Conservation (phyloP, 1,140 invertebrate genomes). For the Anastatus disparis region DNA sequence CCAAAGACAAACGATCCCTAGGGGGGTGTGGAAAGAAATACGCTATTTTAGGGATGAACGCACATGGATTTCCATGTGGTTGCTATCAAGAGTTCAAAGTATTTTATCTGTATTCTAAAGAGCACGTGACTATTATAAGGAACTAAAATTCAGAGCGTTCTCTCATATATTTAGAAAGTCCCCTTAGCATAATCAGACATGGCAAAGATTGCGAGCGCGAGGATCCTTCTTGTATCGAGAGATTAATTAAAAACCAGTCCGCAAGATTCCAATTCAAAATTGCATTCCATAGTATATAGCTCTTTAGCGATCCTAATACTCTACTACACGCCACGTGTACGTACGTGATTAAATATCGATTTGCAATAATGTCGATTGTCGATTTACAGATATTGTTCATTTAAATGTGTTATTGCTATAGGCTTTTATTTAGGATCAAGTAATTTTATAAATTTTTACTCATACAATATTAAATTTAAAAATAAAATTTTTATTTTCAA, state of each 20-base stretch:
- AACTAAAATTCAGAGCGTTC: too few relatives aligned
- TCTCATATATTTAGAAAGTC: not conserved
- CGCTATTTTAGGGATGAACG: not conserved
- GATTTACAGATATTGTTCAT: too few relatives aligned
- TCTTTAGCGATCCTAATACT: not conserved
- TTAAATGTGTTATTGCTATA: too few relatives aligned
- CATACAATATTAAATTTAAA: too few relatives aligned
- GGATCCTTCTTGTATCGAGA: not conserved
- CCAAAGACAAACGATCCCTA: conserved; percentile 48
- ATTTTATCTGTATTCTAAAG: conserved; percentile 18
- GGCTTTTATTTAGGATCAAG: too few relatives aligned
- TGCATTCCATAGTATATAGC: not conserved
- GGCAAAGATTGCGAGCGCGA: not conserved
- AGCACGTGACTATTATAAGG: not conserved
- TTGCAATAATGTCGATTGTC: conserved; percentile 3
- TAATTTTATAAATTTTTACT: too few relatives aligned
- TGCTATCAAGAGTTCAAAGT: not conserved
- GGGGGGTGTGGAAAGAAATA: conserved; percentile 9
- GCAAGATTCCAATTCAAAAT: conserved; percentile 15
- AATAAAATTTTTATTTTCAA: too few relatives aligned
- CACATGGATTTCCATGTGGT: conserved; percentile 12
- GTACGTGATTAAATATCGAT: not conserved
- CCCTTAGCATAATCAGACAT: not conserved
- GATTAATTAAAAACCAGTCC: conserved; percentile 19
- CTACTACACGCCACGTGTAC: not conserved